These are phyloP conservation scores for Thalassarche chlororhynchos DNA, from an alignment of 2,113 vertebrate genomes.

Conservation along the genomic window DNA sequence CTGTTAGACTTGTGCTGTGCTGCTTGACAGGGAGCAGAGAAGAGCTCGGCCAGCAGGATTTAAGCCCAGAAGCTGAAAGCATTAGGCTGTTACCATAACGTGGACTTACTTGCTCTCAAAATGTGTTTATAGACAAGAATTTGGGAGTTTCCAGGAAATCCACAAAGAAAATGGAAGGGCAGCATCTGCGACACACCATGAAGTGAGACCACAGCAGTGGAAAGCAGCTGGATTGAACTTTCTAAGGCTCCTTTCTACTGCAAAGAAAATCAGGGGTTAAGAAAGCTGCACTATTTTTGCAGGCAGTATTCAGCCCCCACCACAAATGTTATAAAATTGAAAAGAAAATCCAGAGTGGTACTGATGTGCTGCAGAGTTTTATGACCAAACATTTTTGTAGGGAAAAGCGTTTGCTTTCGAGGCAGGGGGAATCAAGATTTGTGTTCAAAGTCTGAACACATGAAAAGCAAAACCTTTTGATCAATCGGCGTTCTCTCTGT, in stretches of 20 bases:
- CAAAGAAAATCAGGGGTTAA: not conserved
- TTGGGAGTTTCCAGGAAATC: constrained; percentile 17
- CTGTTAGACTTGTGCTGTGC: not conserved
- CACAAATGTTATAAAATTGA: not conserved
- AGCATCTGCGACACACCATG: not conserved
- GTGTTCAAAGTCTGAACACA: not conserved
- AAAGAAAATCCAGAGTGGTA: not conserved
- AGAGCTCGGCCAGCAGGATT: not conserved
- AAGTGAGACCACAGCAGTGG: not conserved
- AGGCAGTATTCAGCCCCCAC: not conserved
- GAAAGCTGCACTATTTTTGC: not conserved
- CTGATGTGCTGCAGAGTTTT: not conserved
- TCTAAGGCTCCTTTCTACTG: not conserved
- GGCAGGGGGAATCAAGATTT: too few species aligned
- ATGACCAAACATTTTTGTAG: not conserved
- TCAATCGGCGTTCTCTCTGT: not conserved
- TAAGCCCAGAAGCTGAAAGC: constrained; percentile 3
- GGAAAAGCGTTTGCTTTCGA: not conserved
- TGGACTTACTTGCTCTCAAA: not conserved
- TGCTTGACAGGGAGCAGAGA: accelerated
- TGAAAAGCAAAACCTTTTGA: not conserved
- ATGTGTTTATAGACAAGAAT: constrained; percentile 6
- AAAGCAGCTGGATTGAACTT: not conserved
- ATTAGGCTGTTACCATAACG: not conserved
- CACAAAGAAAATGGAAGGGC: not conserved